A percentile compares a stretch with the other conserved stretches of the same genome.
phyloP scores from a whole-genome alignment of 2,888 invertebrate genomes.

The Melieria omissa region DNA sequence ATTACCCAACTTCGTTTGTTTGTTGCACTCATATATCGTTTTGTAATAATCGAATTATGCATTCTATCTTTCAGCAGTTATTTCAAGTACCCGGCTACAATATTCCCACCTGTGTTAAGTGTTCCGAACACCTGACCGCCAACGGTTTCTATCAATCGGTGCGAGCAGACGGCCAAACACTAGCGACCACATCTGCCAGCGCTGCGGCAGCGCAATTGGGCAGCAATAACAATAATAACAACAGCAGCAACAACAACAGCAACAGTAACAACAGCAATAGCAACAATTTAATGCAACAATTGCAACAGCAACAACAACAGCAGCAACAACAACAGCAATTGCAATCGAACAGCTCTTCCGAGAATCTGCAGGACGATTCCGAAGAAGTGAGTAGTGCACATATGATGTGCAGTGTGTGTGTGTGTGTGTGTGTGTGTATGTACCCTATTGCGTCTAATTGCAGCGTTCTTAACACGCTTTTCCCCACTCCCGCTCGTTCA shows the following conservation, averaged over 20 bases:
- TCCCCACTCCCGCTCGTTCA: too few relatives aligned
- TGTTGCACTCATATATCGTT: too few relatives aligned
- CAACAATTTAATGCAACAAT: conserved; percentile 52
- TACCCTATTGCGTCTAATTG: too few relatives aligned
- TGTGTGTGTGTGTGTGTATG: background rate
- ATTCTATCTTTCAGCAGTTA: conserved; percentile 52
- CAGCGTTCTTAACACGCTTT: too few relatives aligned
- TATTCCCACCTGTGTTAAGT: conserved; percentile 67
- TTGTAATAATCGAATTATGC: background rate
- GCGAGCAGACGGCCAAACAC: conserved; percentile 52
- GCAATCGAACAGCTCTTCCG: conserved; percentile 63
- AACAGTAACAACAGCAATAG: conserved; percentile 43
- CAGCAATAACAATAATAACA: conserved; percentile 42
- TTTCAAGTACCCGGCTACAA: conserved; percentile 67
- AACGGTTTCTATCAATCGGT: conserved; percentile 65
- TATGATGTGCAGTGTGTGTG: background rate
- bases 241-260: conserved; percentile 48
- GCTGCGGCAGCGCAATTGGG: conserved; percentile 50
- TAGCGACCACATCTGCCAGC: conserved; percentile 54
- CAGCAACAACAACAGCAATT: conserved; percentile 51
- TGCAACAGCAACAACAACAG: conserved; percentile 53
- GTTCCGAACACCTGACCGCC: conserved; percentile 66
- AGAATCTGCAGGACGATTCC: conserved; percentile 64
- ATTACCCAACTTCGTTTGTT: too few relatives aligned
- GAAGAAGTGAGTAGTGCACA: conserved; percentile 57